Evolutionary conservation across 2,113 vertebrate genomes (phyloP).

Genomic region (Shinisaurus crocodilurus): DNA sequence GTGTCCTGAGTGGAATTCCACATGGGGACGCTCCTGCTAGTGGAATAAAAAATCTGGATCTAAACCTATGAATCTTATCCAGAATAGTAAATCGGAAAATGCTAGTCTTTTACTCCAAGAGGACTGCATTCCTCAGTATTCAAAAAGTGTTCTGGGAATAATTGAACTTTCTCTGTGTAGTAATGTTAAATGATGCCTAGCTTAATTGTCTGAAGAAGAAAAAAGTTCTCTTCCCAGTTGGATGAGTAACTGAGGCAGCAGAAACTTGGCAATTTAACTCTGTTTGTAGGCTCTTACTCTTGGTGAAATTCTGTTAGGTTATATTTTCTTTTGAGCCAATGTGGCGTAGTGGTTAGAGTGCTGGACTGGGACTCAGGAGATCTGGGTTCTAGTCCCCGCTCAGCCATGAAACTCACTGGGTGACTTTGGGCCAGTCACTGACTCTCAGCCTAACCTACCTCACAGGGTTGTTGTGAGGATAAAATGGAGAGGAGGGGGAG

Average conservation of each 20-base stretch:
- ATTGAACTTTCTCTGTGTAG: not conserved
- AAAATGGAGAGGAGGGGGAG: too few species aligned
- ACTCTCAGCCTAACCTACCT: not conserved
- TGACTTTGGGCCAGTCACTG: not conserved
- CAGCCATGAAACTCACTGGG: too few species aligned
- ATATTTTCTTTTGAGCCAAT: too few species aligned
- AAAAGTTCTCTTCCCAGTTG: not conserved
- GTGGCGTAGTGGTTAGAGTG: too few species aligned
- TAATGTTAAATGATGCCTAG: not conserved
- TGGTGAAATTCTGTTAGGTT: not conserved
- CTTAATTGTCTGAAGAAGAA: not conserved
- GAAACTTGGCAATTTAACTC: not conserved
- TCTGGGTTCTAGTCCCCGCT: too few species aligned
- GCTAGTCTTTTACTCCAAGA: not conserved
- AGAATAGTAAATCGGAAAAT: not conserved
- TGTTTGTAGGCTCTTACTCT: conserved; percentile 10
- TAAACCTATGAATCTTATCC: not conserved
- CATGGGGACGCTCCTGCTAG: too few species aligned
- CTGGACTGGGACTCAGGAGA: too few species aligned
- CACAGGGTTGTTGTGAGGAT: not conserved
- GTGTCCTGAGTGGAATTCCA: too few species aligned
- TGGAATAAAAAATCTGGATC: too few species aligned
- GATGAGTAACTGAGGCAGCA: not conserved
- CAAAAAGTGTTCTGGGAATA: not conserved
- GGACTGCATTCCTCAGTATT: not conserved